Evolutionary conservation across 2,797 vertebrate genomes (phyloP).

Genomic region (Ibycter americanus): DNA sequence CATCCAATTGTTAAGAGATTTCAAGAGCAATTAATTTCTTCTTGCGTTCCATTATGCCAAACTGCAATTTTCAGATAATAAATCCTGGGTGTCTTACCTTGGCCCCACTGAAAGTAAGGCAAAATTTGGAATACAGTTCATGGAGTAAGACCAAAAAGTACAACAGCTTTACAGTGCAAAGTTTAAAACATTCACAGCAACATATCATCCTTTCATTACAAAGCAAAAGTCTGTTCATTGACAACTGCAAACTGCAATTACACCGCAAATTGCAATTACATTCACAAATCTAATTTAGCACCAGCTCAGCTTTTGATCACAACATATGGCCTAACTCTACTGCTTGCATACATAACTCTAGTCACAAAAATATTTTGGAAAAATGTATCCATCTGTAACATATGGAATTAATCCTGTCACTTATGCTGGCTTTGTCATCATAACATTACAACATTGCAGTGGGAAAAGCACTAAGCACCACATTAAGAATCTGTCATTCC

Average conservation of each 20-base stretch:
- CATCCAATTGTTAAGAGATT: neutral
- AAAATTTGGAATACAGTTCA: neutral
- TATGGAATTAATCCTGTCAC: conserved; percentile 36
- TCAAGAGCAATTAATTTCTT: neutral
- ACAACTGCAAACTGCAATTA: conserved; percentile 40
- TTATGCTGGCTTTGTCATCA: neutral
- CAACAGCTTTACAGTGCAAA: neutral
- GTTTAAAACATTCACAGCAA: neutral
- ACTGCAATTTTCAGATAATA: neutral
- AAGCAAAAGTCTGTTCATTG: neutral
- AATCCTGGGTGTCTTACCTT: neutral
- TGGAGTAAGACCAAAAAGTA: neutral
- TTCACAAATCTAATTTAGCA: conserved; percentile 36
- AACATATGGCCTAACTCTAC: conserved; percentile 38
- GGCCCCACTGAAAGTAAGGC: neutral
- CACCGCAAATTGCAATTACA: neutral
- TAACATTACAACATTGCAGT: neutral
- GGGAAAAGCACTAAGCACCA: neutral
- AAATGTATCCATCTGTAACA: conserved; percentile 32
- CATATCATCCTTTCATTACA: neutral
- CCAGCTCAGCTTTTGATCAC: conserved; percentile 44
- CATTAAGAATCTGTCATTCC: neutral
- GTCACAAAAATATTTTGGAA: conserved; percentile 43
- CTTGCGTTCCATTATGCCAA: neutral
- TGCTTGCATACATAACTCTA: conserved; percentile 10